phyloP scores from a whole-genome alignment of 2,888 invertebrate genomes.

The Leucophenga maculata region DNA sequence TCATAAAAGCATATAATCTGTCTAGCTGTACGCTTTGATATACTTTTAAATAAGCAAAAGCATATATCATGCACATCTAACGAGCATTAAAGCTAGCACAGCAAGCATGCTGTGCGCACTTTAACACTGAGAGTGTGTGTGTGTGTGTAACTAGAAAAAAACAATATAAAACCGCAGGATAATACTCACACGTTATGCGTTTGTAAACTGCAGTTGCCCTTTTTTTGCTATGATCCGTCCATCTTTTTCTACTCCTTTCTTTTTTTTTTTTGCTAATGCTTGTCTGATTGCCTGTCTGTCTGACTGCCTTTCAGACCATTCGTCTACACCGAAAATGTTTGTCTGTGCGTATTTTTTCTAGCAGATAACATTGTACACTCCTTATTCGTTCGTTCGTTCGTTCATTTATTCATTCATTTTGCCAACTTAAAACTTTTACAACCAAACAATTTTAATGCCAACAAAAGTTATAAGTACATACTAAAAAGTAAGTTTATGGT shows the following conservation, averaged over 20 bases:
- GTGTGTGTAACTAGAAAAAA: not conserved
- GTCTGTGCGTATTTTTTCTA: constrained; percentile 19
- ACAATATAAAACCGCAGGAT: constrained; percentile 17
- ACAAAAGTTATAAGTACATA: constrained; percentile 61
- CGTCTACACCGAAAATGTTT: too few relatives aligned
- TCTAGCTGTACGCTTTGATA: too few relatives aligned
- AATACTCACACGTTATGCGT: constrained; percentile 8
- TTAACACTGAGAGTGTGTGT: too few relatives aligned
- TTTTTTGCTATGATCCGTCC: not conserved
- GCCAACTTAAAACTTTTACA: constrained; percentile 53
- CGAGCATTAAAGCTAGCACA: too few relatives aligned
- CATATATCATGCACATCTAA: too few relatives aligned
- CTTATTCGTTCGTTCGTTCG: constrained; percentile 5
- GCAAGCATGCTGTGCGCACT: too few relatives aligned
- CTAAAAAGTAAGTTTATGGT: constrained; percentile 59
- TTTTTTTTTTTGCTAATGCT: not conserved
- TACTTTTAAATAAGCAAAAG: too few relatives aligned
- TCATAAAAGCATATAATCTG: too few relatives aligned
- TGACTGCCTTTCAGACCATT: too few relatives aligned
- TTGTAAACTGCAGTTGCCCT: constrained; percentile 9
- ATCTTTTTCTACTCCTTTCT: not conserved
- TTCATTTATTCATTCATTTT: constrained; percentile 15
- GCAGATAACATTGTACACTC: constrained; percentile 14
- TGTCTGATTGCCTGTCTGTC: too few relatives aligned
- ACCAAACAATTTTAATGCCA: constrained; percentile 58